Evolutionary conservation across 2,888 invertebrate genomes (phyloP).

Genomic region (Melanophora roralis): DNA sequence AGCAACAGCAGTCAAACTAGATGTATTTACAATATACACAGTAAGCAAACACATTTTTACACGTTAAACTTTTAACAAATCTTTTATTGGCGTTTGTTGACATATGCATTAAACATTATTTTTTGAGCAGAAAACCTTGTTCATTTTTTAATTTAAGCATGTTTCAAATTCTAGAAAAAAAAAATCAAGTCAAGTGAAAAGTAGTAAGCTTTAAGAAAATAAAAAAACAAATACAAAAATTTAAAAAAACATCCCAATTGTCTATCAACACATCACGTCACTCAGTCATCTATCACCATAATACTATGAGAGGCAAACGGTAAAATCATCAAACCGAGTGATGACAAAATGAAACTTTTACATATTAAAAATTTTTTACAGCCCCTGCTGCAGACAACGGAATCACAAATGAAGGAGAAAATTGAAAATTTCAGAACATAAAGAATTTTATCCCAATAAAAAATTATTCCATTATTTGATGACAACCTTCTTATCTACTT

Average conservation of each 20-base stretch:
- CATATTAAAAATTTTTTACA: constrained; percentile 33
- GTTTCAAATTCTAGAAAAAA: background rate
- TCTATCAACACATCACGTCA: constrained; percentile 56
- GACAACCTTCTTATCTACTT: constrained; percentile 57
- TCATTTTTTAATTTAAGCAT: background rate
- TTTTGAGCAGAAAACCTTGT: constrained; percentile 13
- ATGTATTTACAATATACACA: background rate
- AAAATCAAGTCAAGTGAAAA: constrained; percentile 15
- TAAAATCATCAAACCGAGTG: background rate
- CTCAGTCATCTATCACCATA: constrained; percentile 45
- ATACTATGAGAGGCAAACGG: background rate
- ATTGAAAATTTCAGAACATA: constrained; percentile 4
- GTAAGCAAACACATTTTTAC: too few species aligned
- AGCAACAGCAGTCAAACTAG: background rate
- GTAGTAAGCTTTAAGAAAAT: background rate
- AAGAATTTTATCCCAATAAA: background rate
- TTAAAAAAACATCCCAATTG: constrained; percentile 25
- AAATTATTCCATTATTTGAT: constrained; percentile 28
- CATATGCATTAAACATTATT: constrained; percentile 56
- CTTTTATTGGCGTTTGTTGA: constrained; percentile 64
- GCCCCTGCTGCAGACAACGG: constrained; percentile 32
- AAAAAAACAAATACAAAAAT: background rate
- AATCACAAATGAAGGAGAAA: constrained; percentile 11
- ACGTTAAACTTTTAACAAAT: constrained; percentile 63
- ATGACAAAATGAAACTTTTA: constrained; percentile 12